Conservation (phyloP, 64 coral and sea anemone genomes). For the Stichodactyla mertensii region DNA sequence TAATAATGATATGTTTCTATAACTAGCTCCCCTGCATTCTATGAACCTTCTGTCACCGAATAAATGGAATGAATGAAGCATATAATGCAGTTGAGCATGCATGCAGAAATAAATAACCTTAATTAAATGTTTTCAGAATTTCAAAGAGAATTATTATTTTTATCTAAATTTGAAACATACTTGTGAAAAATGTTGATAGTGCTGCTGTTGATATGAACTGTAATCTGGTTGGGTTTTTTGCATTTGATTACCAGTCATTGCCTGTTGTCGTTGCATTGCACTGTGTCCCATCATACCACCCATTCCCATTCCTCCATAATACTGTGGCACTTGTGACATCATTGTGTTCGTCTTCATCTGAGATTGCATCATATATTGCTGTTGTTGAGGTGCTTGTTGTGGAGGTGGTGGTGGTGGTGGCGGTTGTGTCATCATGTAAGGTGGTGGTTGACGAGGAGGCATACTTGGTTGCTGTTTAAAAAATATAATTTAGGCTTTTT, state of each 20-base stretch:
- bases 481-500: no score
- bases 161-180: slow-evolving; percentile 24
- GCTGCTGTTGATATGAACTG: slow-evolving; percentile 54
- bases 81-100: not conserved
- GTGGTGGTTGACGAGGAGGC: slow-evolving; percentile 39
- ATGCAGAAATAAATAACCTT: no score
- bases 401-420: slow-evolving; percentile 14
- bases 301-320: slow-evolving; percentile 68
- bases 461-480: not conserved
- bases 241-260: slow-evolving; percentile 41
- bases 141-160: not conserved
- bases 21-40: no score
- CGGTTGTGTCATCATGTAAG: slow-evolving; percentile 54
- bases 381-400: slow-evolving; percentile 5
- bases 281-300: slow-evolving; percentile 32
- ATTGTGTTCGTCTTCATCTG: slow-evolving; percentile 57
- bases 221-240: slow-evolving; percentile 49
- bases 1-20: no score
- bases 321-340: slow-evolving; percentile 38
- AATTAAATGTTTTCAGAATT: not conserved
- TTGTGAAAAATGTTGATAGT: slow-evolving; percentile 58
- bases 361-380: slow-evolving; percentile 46
- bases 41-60: no score
- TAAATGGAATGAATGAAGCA: not conserved
- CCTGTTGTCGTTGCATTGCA: slow-evolving; percentile 42